Conservation (phyloP, 2,797 vertebrate species). For the Loris lydekkerianus region DNA sequence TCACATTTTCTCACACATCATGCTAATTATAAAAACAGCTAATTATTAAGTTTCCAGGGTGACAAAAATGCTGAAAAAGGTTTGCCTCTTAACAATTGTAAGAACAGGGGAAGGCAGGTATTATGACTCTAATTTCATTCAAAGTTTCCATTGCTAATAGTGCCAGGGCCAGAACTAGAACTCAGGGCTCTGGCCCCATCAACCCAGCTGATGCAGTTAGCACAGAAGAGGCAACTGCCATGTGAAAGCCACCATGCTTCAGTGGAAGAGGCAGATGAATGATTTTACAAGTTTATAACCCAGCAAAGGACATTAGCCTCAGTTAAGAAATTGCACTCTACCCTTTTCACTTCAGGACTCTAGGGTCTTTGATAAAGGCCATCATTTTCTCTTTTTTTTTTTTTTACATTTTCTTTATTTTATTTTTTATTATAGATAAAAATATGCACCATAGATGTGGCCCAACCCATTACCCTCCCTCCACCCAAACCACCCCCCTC, state of each 20-base stretch:
- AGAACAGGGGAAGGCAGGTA: background rate
- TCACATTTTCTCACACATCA: background rate
- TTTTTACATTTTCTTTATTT: too few relatives aligned
- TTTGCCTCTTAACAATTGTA: background rate
- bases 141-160: background rate
- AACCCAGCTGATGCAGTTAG: background rate
- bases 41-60: background rate
- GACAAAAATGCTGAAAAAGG: background rate
- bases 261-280: background rate
- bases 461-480: too few relatives aligned
- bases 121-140: background rate
- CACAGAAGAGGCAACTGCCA: background rate
- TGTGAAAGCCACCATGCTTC: background rate
- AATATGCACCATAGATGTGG: too few relatives aligned
- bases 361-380: background rate
- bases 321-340: background rate
- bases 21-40: background rate
- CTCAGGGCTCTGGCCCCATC: background rate
- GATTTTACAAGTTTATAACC: background rate
- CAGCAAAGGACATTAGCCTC: background rate
- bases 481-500: too few relatives aligned
- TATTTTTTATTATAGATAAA: too few relatives aligned
- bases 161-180: background rate
- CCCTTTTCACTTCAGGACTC: background rate
- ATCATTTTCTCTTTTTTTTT: background rate